A percentile compares a stretch with the other conserved stretches of the same genome.
These are phyloP conservation scores for Aleadryas rufinucha DNA, from an alignment of 2,113 vertebrate species.

Conservation along the genomic window DNA sequence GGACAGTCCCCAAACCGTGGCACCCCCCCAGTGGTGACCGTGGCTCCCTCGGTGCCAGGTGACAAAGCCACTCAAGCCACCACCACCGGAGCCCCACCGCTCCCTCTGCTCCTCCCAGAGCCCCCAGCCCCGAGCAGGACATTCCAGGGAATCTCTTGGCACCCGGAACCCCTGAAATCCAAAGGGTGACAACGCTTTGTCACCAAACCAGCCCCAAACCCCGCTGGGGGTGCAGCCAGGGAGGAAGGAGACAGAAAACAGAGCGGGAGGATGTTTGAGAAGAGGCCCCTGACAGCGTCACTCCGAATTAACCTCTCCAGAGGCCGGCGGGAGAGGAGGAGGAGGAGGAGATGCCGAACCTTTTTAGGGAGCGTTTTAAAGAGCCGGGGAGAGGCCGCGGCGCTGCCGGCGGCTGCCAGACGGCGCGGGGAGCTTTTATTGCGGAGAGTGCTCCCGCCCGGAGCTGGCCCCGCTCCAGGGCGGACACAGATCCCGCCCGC, in stretches of 20 bases:
- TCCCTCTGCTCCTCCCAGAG: background rate
- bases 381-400: background rate
- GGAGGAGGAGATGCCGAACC: slow-evolving; percentile 17
- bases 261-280: background rate
- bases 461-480: background rate
- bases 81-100: accelerated
- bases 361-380: slow-evolving; percentile 30
- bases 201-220: background rate
- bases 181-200: background rate
- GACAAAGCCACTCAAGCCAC: background rate
- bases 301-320: background rate
- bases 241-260: background rate
- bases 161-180: background rate
- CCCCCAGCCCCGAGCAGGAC: accelerated
- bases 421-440: background rate
- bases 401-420: background rate
- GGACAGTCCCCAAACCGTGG: too few relatives aligned
- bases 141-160: background rate
- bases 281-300: background rate
- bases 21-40: accelerated
- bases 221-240: accelerated
- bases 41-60: accelerated
- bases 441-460: background rate
- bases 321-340: background rate
- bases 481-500: background rate